Evolutionary conservation across 2,888 invertebrate species (phyloP), one percentile per base, ranked within the genome.

Genomic region (Cetonia aurata): DNA sequence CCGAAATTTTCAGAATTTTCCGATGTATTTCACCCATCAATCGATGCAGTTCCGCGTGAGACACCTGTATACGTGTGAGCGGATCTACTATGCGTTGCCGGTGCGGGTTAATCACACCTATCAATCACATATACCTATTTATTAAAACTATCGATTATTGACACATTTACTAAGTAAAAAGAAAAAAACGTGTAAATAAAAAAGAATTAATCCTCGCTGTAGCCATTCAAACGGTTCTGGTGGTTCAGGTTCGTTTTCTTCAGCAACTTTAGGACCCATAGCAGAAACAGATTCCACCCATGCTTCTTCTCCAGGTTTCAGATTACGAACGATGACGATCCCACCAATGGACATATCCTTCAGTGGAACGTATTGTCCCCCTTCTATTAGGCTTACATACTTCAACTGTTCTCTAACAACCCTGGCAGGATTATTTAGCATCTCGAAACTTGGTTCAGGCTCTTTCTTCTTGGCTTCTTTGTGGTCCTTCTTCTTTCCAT

Each of bases 201-300:
- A 50, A 37, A 25, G 3, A 48, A 15, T 87, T 88, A 91, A 84
- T 93, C 93, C 84, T 98, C 98, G 78, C n/a, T n/a, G n/a, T n/a
- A 91, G 90, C 86, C 95, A 99, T 86, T 98, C 97, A 83, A 99
- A 99, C 75, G 98, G 96, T 88, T 98, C 98, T 81, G 98, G 98
- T 52, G 98, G 96, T 80, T 96, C 96, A 0, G 98, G 97, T 85
- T 99, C 98, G 80, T 96, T 96, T 79, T 96, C 96, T 80, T 98
- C 98, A 75, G 97, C 98, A 17, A 93, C 91, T 83, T 95, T 95
- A 1, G 94, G 95, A 0, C 96, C 96, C 79, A 93, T 95, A 0
- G 95, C 95, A 82, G 80, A 69, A 82, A 98, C 96, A 6, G 96
- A 95, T 82, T 98, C 97, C 0, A 98, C 97, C 67, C 75, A 73